Base-by-base conservation (phyloP, 2,888 invertebrate species). In the Lithophane socia region DNA sequence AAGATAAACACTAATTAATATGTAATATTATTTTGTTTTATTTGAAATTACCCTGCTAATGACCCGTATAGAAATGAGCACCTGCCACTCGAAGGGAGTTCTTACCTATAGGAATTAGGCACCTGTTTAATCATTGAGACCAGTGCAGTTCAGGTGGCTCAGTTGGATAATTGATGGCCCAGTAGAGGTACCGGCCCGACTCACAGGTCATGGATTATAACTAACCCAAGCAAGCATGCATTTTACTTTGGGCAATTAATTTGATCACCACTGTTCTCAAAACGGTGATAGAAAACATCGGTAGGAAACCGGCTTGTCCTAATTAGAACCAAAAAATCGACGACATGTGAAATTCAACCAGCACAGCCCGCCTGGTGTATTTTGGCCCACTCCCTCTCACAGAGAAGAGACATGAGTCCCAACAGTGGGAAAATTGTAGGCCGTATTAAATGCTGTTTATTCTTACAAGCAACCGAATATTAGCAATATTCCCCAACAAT, bases 11-110 rank as follows among this genome's bases (percentile, higher is more conserved):
- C 29, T 29, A 29, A 54, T n/a, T 16, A 70, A 71, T 42, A 60
- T 52, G 24, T 61, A 9, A 54, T n/a, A n/a, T 1, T 42, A 2
- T 4, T 52, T 61, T 42, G 60, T 75, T 75, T 73, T 73, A 61
- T 75, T 75, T 73, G 24, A 29, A 24, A 60, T 13, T 21, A 3
- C 10, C 24, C 21, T 12, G 49, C 21, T 10, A 56, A 44, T 54
- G 44, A 29, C 21, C 10, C 4, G 12, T 44, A 29, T 29, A 29
- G 52, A n/a, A 42, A 42, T 42, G 5, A 9, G 42, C 18, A 52
- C n/a, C n/a, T n/a, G n/a, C 12, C 3, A 13, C 8, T 65, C n/a
- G n/a, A 24, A 13, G 42, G 13, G 37, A 49, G 66, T 12, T 21
- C 12, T 8, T 24, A n/a, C n/a, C n/a, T n/a, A 29, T 29, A 29